A percentile compares a stretch with the other conserved stretches of the same genome.
phyloP scores from a whole-genome alignment of 1,140 invertebrate genomes.

The Aphaenogaster ashmeadi region DNA sequence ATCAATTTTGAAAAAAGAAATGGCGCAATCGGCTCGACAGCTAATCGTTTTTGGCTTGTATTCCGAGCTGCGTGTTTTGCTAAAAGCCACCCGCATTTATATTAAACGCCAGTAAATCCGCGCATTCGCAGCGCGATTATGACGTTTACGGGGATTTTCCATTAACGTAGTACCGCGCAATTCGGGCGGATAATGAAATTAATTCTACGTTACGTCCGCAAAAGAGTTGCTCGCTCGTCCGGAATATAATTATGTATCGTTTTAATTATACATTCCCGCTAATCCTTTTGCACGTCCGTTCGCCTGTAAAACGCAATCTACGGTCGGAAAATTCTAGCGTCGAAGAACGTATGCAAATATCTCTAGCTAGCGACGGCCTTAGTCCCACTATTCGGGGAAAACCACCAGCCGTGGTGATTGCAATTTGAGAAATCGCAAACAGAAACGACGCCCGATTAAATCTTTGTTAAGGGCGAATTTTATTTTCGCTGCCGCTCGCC shows the following conservation, averaged over 20 bases:
- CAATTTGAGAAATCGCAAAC: conserved; percentile 11
- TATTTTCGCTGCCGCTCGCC: background rate
- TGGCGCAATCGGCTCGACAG: background rate
- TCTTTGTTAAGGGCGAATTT: background rate
- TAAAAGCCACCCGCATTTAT: conserved; percentile 54
- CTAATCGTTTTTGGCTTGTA: conserved; percentile 21
- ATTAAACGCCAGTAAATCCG: conserved; percentile 58
- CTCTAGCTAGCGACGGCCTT: background rate
- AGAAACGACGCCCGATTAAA: conserved; percentile 9
- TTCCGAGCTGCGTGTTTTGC: conserved; percentile 34
- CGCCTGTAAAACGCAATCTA: conserved; percentile 44
- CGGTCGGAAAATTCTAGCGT: conserved; percentile 39
- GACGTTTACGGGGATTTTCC: conserved; percentile 61
- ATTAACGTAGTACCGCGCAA: conserved; percentile 59
- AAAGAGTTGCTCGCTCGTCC: conserved; percentile 54
- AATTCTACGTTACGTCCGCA: conserved; percentile 60
- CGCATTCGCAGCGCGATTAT: conserved; percentile 53
- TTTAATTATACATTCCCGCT: conserved; percentile 61
- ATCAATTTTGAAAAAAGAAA: conserved; percentile 26
- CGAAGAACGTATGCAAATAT: conserved; percentile 26
- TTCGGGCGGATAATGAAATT: conserved; percentile 62
- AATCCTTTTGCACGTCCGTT: conserved; percentile 55
- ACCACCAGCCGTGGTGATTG: background rate
- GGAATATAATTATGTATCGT: conserved; percentile 62
- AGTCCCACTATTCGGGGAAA: background rate